Evolutionary conservation across 2,113 vertebrate species (phyloP).

Genomic region (Girardinichthys multiradiatus): DNA sequence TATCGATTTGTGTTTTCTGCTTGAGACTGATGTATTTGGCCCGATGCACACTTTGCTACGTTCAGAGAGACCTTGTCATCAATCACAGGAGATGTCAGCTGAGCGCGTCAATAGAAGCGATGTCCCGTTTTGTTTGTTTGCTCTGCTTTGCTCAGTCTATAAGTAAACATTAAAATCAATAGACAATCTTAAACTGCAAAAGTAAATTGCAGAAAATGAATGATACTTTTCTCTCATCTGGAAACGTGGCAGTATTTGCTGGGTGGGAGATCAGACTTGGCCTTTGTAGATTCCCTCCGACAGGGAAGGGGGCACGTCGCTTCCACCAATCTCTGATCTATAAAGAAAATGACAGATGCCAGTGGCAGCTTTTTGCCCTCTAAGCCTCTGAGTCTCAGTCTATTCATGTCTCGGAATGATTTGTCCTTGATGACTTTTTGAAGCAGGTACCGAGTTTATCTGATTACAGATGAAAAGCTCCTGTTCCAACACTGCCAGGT

Average conservation of each 20-base stretch:
- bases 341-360: constrained; percentile 73
- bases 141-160: constrained; percentile 72
- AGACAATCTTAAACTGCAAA: constrained; percentile 90
- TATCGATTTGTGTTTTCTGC: constrained; percentile 82
- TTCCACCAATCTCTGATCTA: constrained; percentile 64
- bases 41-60: constrained; percentile 80
- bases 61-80: constrained; percentile 82
- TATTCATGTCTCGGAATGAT: constrained; percentile 70
- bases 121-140: constrained; percentile 75
- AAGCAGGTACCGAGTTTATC: constrained; percentile 68
- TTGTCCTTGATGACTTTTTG: constrained; percentile 73
- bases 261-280: constrained; percentile 76
- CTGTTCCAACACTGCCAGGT: constrained; percentile 22
- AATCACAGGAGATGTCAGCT: constrained; percentile 75
- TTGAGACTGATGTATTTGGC: constrained; percentile 81
- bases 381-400: constrained; percentile 64
- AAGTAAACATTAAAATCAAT: constrained; percentile 91
- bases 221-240: constrained; percentile 80
- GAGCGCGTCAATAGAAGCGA: constrained; percentile 62
- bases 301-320: constrained; percentile 74
- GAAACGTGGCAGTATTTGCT: constrained; percentile 75
- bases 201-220: constrained; percentile 84
- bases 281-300: constrained; percentile 73
- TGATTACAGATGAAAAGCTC: constrained; percentile 71
- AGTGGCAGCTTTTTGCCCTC: constrained; percentile 61